These are phyloP conservation scores for Saturnia japonica DNA, from an alignment of 2,888 invertebrate genomes.

Conservation along the genomic window DNA sequence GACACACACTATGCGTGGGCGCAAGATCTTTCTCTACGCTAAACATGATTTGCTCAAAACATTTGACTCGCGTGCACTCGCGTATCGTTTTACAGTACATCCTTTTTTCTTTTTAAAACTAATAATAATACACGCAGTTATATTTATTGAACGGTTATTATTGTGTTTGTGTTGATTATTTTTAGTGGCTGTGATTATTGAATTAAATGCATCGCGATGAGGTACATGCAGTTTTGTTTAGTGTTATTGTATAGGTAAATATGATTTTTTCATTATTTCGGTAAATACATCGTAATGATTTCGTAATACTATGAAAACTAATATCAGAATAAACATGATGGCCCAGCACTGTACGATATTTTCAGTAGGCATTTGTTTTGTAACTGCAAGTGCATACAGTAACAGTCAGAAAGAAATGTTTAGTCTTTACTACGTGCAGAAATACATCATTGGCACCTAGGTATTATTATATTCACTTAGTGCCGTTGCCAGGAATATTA, in stretches of 20 bases:
- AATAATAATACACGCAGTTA: slow-evolving; percentile 9
- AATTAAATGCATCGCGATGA: slow-evolving; percentile 49
- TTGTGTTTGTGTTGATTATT: neutral
- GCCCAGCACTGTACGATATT: neutral
- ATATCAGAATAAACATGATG: neutral
- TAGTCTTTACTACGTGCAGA: neutral
- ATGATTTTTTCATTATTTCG: slow-evolving; percentile 24
- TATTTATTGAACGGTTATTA: slow-evolving; percentile 14
- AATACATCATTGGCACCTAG: neutral
- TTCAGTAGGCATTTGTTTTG: neutral
- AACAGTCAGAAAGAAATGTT: neutral
- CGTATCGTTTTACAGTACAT: slow-evolving; percentile 64
- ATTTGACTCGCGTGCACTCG: slow-evolving; percentile 56
- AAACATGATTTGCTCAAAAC: slow-evolving; percentile 67
- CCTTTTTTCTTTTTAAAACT: slow-evolving; percentile 25
- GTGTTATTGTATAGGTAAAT: slow-evolving; percentile 66
- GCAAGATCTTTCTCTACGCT: slow-evolving; percentile 65
- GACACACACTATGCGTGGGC: slow-evolving; percentile 68
- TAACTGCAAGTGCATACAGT: neutral
- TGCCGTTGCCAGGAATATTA: neutral
- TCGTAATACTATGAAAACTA: neutral
- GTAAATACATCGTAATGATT: neutral
- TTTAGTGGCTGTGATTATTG: slow-evolving; percentile 27
- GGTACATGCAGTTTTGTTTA: slow-evolving; percentile 69
- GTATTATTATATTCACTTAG: no score